Evolutionary conservation across 2,888 invertebrate species (phyloP).

Genomic region (Melangyna quadrimaculata): DNA sequence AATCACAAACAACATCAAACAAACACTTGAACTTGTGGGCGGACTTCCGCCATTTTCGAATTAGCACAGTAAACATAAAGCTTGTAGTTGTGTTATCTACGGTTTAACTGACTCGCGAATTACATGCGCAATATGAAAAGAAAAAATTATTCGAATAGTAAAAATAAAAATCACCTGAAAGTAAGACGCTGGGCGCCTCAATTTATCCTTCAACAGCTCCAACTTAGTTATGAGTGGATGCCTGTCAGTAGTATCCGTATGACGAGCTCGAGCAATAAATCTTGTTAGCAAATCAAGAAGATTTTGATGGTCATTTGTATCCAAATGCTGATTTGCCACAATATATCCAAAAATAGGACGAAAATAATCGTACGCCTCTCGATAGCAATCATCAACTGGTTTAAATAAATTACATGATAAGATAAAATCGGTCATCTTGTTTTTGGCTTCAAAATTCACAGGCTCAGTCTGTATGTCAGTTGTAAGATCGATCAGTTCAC

Average conservation of each 20-base stretch:
- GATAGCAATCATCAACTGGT: slow-evolving; percentile 78
- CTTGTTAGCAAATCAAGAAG: slow-evolving; percentile 74
- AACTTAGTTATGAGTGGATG: slow-evolving; percentile 74
- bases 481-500: slow-evolving; percentile 75
- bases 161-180: slow-evolving; percentile 73
- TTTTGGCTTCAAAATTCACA: slow-evolving; percentile 77
- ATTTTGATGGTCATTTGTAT: slow-evolving; percentile 74
- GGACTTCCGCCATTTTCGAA: too few relatives aligned
- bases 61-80: too few relatives aligned
- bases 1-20: too few relatives aligned
- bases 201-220: slow-evolving; percentile 74
- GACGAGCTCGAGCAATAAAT: slow-evolving; percentile 73
- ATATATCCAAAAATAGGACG: slow-evolving; percentile 79
- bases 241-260: slow-evolving; percentile 71
- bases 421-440: slow-evolving; percentile 78
- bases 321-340: slow-evolving; percentile 75
- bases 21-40: too few relatives aligned
- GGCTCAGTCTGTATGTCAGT: slow-evolving; percentile 77
- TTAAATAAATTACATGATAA: slow-evolving; percentile 77
- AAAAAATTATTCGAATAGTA: too few relatives aligned
- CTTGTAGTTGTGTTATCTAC: too few relatives aligned
- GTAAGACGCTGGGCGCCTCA: slow-evolving; percentile 74
- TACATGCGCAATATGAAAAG: too few relatives aligned
- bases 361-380: slow-evolving; percentile 78
- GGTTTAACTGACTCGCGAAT: too few relatives aligned